Evolutionary conservation across 1,140 invertebrate genomes (phyloP).

Genomic region (Drosophila aff.): DNA sequence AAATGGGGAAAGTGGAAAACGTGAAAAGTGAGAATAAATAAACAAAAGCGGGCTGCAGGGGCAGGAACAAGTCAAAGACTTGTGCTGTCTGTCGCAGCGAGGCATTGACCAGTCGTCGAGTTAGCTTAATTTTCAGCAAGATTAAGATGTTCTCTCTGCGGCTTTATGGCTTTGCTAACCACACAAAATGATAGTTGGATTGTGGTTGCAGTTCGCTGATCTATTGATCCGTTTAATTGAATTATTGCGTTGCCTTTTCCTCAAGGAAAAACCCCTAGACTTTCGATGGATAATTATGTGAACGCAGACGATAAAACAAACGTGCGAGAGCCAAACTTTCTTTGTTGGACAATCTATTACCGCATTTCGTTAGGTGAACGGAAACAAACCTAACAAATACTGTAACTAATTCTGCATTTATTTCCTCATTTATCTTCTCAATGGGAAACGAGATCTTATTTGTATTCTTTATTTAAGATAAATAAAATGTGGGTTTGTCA

Average conservation of each 20-base stretch:
- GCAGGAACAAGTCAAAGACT: conserved; percentile 31
- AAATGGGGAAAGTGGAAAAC: conserved; percentile 63
- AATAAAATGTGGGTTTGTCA: neutral
- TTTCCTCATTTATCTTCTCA: neutral
- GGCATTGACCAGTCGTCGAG: conserved; percentile 26
- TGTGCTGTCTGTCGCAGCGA: conserved; percentile 22
- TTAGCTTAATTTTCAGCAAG: conserved; percentile 31
- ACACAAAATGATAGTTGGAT: conserved; percentile 3
- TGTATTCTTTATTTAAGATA: neutral
- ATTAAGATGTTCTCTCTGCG: conserved; percentile 22
- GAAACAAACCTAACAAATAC: neutral
- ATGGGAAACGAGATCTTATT: neutral
- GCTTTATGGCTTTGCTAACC: neutral
- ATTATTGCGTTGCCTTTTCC: conserved; percentile 25
- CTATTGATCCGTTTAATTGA: conserved; percentile 45
- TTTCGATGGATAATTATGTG: conserved; percentile 8
- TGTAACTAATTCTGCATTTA: conserved; percentile 16
- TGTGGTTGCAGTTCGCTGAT: neutral
- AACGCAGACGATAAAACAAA: conserved; percentile 6
- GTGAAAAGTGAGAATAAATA: conserved; percentile 60
- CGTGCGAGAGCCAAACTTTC: conserved; percentile 12
- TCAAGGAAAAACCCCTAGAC: conserved; percentile 5
- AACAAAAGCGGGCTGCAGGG: conserved; percentile 12
- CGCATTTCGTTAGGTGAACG: conserved; percentile 5
- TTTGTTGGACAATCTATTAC: conserved; percentile 20